Evolutionary conservation across 92 coral and sea anemone species (phyloP).

Genomic region (Palythoa heliodiscus): DNA sequence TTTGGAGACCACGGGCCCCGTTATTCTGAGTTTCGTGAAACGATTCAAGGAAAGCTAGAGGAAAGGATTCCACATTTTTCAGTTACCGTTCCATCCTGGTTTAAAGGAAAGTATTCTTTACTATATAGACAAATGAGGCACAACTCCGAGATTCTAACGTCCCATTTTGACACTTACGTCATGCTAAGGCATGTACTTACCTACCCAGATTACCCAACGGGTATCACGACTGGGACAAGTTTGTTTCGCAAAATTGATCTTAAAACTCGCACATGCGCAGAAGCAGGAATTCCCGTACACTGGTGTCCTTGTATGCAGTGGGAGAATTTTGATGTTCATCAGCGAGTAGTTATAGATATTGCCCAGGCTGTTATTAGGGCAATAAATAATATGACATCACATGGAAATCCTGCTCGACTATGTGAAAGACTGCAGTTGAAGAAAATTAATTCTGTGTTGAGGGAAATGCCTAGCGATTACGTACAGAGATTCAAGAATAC

Average conservation of each 20-base stretch:
- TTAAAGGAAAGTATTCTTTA: slow-evolving; percentile 58
- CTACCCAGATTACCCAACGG: slow-evolving; percentile 77
- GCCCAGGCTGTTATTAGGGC: slow-evolving; percentile 57
- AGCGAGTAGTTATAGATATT: slow-evolving; percentile 54
- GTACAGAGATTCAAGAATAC: slow-evolving; percentile 68
- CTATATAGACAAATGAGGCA: slow-evolving; percentile 53
- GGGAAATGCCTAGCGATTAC: slow-evolving; percentile 79
- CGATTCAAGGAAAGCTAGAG: slow-evolving; percentile 86
- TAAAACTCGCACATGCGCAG: slow-evolving; percentile 68
- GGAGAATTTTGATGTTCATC: slow-evolving; percentile 63
- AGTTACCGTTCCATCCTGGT: slow-evolving; percentile 78
- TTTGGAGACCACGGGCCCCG: slow-evolving; percentile 90
- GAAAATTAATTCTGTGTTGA: slow-evolving; percentile 59
- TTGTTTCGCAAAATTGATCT: slow-evolving; percentile 67
- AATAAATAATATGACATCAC: slow-evolving; percentile 65
- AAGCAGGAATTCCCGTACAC: slow-evolving; percentile 79
- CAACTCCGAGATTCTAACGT: slow-evolving; percentile 76
- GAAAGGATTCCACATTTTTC: slow-evolving; percentile 86
- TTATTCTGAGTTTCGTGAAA: slow-evolving; percentile 53
- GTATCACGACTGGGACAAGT: slow-evolving; percentile 71
- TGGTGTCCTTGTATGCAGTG: slow-evolving; percentile 94
- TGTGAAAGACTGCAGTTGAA: slow-evolving; percentile 65
- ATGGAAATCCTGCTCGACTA: slow-evolving; percentile 2
- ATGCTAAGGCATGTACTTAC: slow-evolving; percentile 78
- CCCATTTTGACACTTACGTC: slow-evolving; percentile 92